Evolutionary conservation across 1,140 invertebrate species (phyloP), one percentile per base, ranked within the genome.

Genomic region (Sarcophaga peregrina): DNA sequence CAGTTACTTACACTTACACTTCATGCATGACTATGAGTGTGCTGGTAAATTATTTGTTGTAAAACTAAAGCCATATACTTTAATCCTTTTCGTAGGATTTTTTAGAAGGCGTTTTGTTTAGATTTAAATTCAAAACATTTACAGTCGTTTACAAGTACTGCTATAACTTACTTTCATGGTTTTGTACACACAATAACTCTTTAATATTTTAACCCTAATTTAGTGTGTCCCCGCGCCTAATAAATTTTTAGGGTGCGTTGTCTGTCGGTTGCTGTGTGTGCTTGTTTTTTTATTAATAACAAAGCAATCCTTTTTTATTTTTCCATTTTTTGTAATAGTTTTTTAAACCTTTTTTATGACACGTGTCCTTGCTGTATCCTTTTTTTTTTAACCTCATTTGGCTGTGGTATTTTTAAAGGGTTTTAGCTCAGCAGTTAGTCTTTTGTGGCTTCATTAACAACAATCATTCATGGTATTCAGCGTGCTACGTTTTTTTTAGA

Each of bases 111-210:
- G 75, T 78, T 52, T 78, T 50, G 75, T 78, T 78, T 78, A 50
- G 50, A 78, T 78, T 8, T 50, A 10, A 78, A 78, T 52, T 78
- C 75, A 78, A 78, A 78, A 78, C 50, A 78, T 78, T 78, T 78
- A 78, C 75, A 50, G 50, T 20, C 25, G 50, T 50, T 78, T 13
- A 78, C 47, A 76, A 45, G 5, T 8, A 72, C 62, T 72, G 17
- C 20, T 6, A n/a, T 15, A n/a, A 7, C n/a, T 58, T 13, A 58
- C 10, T 58, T 11, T 58, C 13, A 58, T 15, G 11, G 8, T 58
- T n/a, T 9, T 58, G 9, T 10, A 7, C 25, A 37, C 25, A 37
- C 25, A 37, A 37, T 58, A 58, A 58, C 54, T n/a, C 54, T 58
- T 58, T n/a, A 58, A 13, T 58, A 58, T 58, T 58, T 68, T 68